phyloP scores from a whole-genome alignment of 2,113 vertebrate genomes.

The Sakesphorus luctuosus region DNA sequence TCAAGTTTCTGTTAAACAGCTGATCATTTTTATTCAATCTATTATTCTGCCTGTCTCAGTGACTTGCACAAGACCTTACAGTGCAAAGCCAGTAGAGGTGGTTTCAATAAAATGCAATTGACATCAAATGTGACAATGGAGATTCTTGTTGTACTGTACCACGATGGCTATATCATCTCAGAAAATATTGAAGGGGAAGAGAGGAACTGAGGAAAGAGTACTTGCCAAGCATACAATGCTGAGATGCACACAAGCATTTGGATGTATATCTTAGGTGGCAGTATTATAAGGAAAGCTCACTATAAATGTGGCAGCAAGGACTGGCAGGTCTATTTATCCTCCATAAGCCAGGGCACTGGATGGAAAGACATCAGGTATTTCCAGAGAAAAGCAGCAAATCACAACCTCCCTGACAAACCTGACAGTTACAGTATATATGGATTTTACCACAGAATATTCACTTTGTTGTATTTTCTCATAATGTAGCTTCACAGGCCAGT shows the following conservation, averaged over 20 bases:
- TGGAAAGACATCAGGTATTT: not conserved
- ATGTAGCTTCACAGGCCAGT: not conserved
- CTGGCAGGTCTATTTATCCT: not conserved
- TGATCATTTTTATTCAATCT: constrained; percentile 37
- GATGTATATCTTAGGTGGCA: not conserved
- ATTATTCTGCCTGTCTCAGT: not conserved
- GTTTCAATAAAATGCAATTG: not conserved
- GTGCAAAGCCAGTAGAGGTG: not conserved
- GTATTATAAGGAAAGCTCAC: not conserved
- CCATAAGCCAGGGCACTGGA: not conserved
- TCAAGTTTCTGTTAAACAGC: constrained; percentile 55
- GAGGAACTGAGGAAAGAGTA: not conserved
- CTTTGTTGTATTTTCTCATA: not conserved
- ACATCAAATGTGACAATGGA: not conserved
- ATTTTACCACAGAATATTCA: not conserved
- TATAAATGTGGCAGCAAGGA: not conserved
- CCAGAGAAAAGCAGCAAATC: not conserved
- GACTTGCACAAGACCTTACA: not conserved
- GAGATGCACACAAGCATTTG: not conserved
- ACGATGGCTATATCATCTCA: not conserved
- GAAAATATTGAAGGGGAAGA: not conserved
- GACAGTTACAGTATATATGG: fast-evolving
- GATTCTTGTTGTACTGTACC: not conserved
- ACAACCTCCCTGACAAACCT: not conserved
- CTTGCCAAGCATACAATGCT: not conserved